phyloP scores from a whole-genome alignment of 2,797 vertebrate genomes.

The Parotocinclus haroldoi region DNA sequence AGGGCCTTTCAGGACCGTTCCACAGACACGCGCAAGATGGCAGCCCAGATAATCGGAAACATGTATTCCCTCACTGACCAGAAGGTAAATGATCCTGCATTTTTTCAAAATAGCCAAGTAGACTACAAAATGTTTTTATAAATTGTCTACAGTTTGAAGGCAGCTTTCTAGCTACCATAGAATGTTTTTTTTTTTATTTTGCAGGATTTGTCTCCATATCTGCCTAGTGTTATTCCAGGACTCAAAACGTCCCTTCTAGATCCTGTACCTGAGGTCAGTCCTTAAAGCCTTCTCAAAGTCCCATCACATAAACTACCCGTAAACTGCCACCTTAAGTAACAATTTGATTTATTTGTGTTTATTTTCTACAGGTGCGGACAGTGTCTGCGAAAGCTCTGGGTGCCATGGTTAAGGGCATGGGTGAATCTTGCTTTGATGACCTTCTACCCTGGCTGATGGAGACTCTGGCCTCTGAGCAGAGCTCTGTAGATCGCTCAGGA shows the following conservation, averaged over 20 bases:
- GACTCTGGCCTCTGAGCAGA: constrained; percentile 94
- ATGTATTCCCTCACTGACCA: constrained; percentile 99
- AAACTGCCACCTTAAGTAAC: background rate
- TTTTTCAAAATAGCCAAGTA: background rate
- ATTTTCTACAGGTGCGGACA: constrained; percentile 82
- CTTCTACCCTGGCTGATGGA: constrained; percentile 97
- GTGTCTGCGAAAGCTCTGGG: constrained; percentile 96
- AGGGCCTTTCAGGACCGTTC: constrained; percentile 97
- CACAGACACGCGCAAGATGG: constrained; percentile 98
- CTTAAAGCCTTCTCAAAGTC: background rate
- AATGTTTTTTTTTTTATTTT: background rate
- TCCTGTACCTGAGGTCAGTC: constrained; percentile 91
- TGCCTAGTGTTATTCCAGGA: constrained; percentile 94
- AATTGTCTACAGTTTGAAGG: background rate
- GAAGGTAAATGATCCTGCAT: constrained; percentile 75
- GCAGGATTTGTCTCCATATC: constrained; percentile 94
- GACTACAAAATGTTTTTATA: background rate
- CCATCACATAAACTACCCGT: background rate
- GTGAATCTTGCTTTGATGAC: constrained; percentile 94
- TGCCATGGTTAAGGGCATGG: constrained; percentile 99
- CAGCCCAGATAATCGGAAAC: constrained; percentile 98
- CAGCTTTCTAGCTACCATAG: background rate
- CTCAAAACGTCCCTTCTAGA: constrained; percentile 93
- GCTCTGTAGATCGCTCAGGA: constrained; percentile 96
- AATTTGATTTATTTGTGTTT: background rate